phyloP scores from a whole-genome alignment of 2,797 vertebrate species.

The Amblyopsis hoosieri region DNA sequence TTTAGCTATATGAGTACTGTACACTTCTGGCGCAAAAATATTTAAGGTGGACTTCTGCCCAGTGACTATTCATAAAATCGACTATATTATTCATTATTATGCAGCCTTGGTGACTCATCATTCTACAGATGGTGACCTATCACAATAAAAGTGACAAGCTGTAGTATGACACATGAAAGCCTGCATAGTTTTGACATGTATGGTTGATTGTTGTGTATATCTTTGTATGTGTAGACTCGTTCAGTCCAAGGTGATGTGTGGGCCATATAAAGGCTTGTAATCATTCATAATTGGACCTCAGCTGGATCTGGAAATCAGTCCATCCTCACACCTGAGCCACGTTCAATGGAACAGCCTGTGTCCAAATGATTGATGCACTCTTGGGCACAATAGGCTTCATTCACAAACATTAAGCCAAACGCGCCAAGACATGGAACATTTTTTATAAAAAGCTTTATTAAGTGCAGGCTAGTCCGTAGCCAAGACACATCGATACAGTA shows the following conservation, averaged over 20 bases:
- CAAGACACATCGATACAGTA: too few relatives aligned
- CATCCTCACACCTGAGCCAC: not conserved
- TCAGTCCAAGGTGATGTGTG: conserved; percentile 1
- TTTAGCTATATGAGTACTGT: too few relatives aligned
- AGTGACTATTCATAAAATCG: not conserved
- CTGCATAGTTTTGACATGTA: conserved; percentile 8
- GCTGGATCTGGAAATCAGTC: not conserved
- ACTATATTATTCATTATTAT: conserved; percentile 20
- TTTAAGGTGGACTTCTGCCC: not conserved
- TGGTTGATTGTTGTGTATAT: conserved; percentile 22
- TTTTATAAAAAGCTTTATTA: too few relatives aligned
- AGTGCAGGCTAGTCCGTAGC: too few relatives aligned
- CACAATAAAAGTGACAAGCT: conserved; percentile 17
- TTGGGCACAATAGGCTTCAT: not conserved
- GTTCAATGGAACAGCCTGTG: conserved; percentile 40
- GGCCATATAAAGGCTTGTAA: conserved; percentile 7
- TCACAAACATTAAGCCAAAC: too few relatives aligned
- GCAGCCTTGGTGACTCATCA: conserved; percentile 29
- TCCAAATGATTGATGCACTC: conserved; percentile 30
- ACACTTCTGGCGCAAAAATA: not conserved
- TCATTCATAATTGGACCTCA: conserved; percentile 24
- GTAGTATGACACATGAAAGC: not conserved
- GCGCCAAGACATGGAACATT: too few relatives aligned
- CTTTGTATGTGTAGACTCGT: conserved; percentile 19
- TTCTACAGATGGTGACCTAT: conserved; percentile 20